Base-by-base conservation (phyloP, 53 echinoderm and acorn worm species). In the Crossaster papposus region DNA sequence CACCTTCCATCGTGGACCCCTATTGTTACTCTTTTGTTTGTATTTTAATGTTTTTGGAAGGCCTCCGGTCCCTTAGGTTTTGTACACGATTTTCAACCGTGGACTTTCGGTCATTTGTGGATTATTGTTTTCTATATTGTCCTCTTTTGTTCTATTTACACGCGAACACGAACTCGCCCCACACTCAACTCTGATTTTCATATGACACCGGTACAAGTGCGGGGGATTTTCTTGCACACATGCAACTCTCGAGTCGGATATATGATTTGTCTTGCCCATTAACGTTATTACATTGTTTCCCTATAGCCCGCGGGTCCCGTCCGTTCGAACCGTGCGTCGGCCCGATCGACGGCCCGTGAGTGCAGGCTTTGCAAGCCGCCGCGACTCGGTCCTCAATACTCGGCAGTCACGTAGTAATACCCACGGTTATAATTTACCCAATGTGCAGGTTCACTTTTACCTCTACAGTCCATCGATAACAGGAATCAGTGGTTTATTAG, bases 261-360 rank as follows among this genome's bases (percentile, higher is more conserved):
- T 44, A 44, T 52, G 52, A 84, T 72, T 84, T 72, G 84, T 84
- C 84, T 84, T 51, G 53, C 14, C 84, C 84, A 84, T 84, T 84
- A 84, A 72, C 18, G 53, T 65, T 84, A 73, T 71, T 72, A 52
- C 84, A 84, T 84, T 84, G 84, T 84, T 84, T 84, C 84, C 84
- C 51, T 37, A 51, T 53, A 9, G 84, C 84, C 44, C 72, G 72
- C 7, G 53, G 73, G 84, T 15, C 51, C 53, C n/a, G n/a, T n/a
- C n/a, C n/a, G n/a, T n/a, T n/a, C n/a, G n/a, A 36, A 68, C 13
- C 55, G 36, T 33, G 74, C 74, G 74, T 33, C 33, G 28, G 74
- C 20, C 28, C 36, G 1, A 50, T 78, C 23, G 51, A 24, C 36
- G 9, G 78, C 50, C 22, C 44, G 38, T 78, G 78, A 51, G 44